Evolutionary conservation across 2,888 invertebrate species (phyloP).

Genomic region (Euzetes globulus): DNA sequence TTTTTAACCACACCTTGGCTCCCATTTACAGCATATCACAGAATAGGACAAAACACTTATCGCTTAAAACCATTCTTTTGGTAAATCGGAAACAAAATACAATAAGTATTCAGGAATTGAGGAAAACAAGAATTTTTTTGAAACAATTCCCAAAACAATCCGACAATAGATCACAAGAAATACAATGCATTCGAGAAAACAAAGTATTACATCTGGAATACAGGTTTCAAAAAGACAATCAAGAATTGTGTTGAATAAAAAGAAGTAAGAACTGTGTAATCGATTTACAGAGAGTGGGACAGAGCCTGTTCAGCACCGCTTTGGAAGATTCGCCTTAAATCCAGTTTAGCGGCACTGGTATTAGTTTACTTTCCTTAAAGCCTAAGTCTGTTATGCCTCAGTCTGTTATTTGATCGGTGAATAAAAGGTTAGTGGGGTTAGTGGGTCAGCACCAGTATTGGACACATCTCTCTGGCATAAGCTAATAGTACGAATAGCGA

Average conservation of each 20-base stretch:
- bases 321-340: constrained; percentile 21
- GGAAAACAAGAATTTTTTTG: not conserved
- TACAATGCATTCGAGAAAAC: not conserved
- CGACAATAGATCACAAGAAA: not conserved
- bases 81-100: not conserved
- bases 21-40: not conserved
- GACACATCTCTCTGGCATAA: not conserved
- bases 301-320: not conserved
- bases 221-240: not conserved
- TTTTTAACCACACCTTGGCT: not conserved
- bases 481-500: not conserved
- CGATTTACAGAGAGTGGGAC: constrained; percentile 2
- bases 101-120: not conserved
- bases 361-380: constrained; percentile 8
- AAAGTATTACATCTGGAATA: not conserved
- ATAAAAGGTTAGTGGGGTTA: constrained; percentile 31
- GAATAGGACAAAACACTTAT: not conserved
- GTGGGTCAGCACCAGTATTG: constrained; percentile 26
- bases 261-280: not conserved
- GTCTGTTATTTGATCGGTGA: constrained; percentile 18
- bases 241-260: not conserved
- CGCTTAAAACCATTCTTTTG: not conserved
- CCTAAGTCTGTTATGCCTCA: not conserved
- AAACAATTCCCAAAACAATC: not conserved
- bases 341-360: constrained; percentile 11